Evolutionary conservation across 2,888 invertebrate genomes (phyloP).

Genomic region (Stramonita haemastoma): DNA sequence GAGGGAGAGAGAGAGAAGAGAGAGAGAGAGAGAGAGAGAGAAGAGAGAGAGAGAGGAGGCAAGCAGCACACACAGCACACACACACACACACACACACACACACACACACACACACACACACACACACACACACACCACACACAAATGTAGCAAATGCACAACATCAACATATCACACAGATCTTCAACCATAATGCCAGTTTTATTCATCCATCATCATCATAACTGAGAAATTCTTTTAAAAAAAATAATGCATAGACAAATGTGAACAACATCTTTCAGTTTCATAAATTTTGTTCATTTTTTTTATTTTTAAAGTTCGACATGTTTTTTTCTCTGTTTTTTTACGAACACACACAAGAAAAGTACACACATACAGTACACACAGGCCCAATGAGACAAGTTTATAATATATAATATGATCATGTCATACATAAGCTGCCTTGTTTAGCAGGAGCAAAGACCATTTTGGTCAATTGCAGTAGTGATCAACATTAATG

Average conservation of each 20-base stretch:
- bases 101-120: neutral
- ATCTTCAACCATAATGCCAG: neutral
- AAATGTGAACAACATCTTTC: neutral
- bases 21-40: neutral
- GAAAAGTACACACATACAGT: neutral
- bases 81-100: too few species aligned
- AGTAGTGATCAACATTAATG: neutral
- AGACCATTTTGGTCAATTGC: neutral
- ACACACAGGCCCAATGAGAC: neutral
- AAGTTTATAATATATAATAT: neutral
- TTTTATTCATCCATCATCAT: slow-evolving; percentile 16
- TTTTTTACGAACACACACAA: neutral
- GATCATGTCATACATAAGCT: neutral
- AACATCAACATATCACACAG: neutral
- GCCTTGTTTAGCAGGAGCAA: slow-evolving; percentile 15
- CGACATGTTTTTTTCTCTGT: neutral
- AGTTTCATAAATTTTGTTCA: neutral
- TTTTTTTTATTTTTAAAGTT: neutral
- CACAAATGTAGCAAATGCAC: neutral
- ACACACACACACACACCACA: neutral
- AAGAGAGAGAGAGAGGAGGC: neutral
- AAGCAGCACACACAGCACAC: too few species aligned
- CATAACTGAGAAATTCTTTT: neutral
- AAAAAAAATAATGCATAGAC: slow-evolving; percentile 2
- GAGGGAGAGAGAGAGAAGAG: neutral